These are phyloP conservation scores for Neopipo cinnamomea DNA, from an alignment of 2,113 vertebrate genomes.

Conservation along the genomic window DNA sequence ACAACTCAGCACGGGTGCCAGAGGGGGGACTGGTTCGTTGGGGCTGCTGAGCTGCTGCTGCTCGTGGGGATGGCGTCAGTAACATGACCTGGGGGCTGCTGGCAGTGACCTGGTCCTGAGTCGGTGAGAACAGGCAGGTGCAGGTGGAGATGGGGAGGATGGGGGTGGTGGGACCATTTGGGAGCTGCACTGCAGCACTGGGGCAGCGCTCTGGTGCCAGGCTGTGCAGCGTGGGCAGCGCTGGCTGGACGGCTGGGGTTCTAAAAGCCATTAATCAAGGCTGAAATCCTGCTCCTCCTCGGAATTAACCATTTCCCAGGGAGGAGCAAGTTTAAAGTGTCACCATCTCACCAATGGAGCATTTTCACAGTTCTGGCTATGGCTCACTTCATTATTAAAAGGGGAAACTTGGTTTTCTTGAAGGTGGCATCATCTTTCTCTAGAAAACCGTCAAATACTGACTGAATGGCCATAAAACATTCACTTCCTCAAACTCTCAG, in stretches of 20 bases:
- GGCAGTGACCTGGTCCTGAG: neutral
- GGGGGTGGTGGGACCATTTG: neutral
- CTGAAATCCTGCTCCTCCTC: conserved; percentile 3
- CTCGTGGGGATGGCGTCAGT: fast-evolving
- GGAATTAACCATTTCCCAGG: neutral
- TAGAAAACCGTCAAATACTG: neutral
- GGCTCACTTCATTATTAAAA: neutral
- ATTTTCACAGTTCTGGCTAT: neutral
- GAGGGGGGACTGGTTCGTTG: neutral
- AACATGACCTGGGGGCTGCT: neutral
- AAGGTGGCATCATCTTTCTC: neutral
- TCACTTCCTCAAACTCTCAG: neutral
- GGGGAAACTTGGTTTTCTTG: neutral
- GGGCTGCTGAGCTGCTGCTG: neutral
- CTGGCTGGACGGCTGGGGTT: neutral
- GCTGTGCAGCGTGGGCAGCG: fast-evolving
- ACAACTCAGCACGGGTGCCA: fast-evolving
- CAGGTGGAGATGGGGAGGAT: neutral
- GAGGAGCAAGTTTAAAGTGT: neutral
- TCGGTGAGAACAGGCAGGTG: fast-evolving
- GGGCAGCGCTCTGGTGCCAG: fast-evolving
- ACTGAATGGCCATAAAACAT: conserved; percentile 28
- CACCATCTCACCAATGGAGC: neutral
- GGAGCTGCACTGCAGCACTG: neutral
- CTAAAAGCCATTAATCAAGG: neutral